Base-by-base conservation (phyloP, 1,140 invertebrate genomes). In the Drosophila elegans region DNA sequence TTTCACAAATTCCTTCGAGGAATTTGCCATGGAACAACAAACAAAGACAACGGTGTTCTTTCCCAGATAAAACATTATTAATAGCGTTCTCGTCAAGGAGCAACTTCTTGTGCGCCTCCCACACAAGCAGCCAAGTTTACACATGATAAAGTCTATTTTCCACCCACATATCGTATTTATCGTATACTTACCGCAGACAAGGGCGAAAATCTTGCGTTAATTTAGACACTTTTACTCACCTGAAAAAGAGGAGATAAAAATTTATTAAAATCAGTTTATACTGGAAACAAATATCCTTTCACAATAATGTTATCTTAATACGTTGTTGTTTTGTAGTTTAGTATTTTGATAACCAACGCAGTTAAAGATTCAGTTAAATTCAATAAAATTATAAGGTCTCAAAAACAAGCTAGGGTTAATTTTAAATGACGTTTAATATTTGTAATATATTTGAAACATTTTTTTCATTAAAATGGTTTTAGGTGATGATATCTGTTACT, bases 171-270 rank as follows among this genome's bases (percentile, higher is more conserved):
- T 53, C 60, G 62, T 52, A 71, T 88, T 21, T 21, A 76, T 76
- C 67, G 64, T 64, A 76, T 86, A 88, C 83, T 67, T 82, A 86
- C 83, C 83, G 52, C 63, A 36, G 62, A 42, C 51, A 59, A 61
- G 13, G 46, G 36, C 29, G 34, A 54, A 60, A 48, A 56, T 59
- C 71, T 74, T 71, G 29, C 36, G 41, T 53, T 68, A 68, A 72
- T 56, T 71, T 71, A 41, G 36, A 41, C 67, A 71, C 67, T 71
- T 68, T 74, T 34, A 88, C 83, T 88, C 64, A 88, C 83, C 83
- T 88, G 79, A 79, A 45, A 71, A 56, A 36, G 13, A 48, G 16
- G 42, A 56, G 16, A 48, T 25, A 66, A 54, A 16, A 34, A 34
- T 46, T 48, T 63, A 67, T 59, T 29, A 59, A 54, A 51, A 57